Base-by-base conservation (phyloP, 2,113 vertebrate species). In the Martes martes region DNA sequence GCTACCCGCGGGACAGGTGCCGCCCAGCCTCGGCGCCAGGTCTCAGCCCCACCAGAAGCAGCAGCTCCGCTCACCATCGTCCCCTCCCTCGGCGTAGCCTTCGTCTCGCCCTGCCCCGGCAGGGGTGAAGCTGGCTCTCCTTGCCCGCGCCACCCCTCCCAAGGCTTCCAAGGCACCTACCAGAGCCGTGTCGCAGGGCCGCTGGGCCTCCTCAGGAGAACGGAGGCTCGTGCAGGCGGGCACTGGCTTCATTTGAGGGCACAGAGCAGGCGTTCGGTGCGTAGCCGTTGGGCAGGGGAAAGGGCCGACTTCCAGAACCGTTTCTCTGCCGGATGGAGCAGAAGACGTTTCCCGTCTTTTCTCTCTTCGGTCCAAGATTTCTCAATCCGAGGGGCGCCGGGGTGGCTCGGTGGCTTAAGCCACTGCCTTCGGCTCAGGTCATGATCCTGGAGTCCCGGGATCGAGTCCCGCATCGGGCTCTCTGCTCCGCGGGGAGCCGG, bases 251-350 rank as follows among this genome's bases (percentile, higher is more conserved):
- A 13, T 61, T 65, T 7, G 18, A 78, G 78, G n/a, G 61, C 59
- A 69, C 61, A 55, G 16, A 81, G 42, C 42, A 28, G 73, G 14
- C 23, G 18, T 16, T 80, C 69, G 24, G 6, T 9, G 15, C 11
- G 2, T 7, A 47, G 7, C 0, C 78, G 24, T 0, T n/a, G 11
- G 26, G 61, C 0, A 14, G 50, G 65, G 2, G 2, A 33, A 23
- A 0, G 2, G 1, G 36, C 55, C 67, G 36, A 65, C 36, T n/a
- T 16, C 39, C 15, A 6, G 3, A 24, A 57, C 19, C 0, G 0
- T n/a, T 52, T 63, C 55, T 73, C 74, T 36, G n/a, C 21, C 39
- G 6, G 4, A 8, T 13, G 24, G 2, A 15, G 42, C 15, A 47
- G 14, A 92, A 78, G 45, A 73, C 47, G 78, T 74, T 83, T 39